Evolutionary conservation across 2,888 invertebrate species (phyloP), one percentile per base, ranked within the genome.

Genomic region (Xiphydria camelus): DNA sequence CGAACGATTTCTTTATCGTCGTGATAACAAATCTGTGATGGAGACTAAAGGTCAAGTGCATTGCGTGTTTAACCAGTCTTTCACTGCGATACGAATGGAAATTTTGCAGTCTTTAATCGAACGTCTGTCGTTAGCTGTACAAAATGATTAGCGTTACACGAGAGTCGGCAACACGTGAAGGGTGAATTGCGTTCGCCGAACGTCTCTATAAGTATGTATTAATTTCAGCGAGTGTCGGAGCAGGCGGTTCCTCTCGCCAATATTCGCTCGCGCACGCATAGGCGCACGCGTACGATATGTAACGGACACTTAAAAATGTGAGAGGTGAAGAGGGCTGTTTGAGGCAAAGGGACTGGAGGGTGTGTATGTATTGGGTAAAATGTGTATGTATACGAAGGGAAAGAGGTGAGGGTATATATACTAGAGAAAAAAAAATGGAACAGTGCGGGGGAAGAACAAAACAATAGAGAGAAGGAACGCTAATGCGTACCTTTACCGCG

Each of bases 401-500:
- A 6, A 14, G 29, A 29, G 7, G 23, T 3, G 23, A 10, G 7
- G 1, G 10, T 23, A 22, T 4, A 26, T 26, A 31, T 9, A 6
- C 6, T 31, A 9, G 9, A 31, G 32, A 12, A 9, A 9, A 6
- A 42, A 45, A 52, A 50, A 41, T 53, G 47, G 55, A 47, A 51
- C 38, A 53, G 38, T 40, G 43, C 32, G 41, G 33, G 44, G 33
- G 20, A 20, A 3, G 12, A 7, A 29, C 5, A 41, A 40, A 59
- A 62, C 51, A 62, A 62, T 62, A 69, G 60, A 47, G n/a, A 69
- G 67, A 73, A 75, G 73, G 74, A 70, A 76, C 74, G 74, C 74
- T 71, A 71, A 70, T 70, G 76, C 75, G 82, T 90, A 90, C 91
- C 91, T 91, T 91, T 91, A 81, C 84, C 84, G 79, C 85, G 88